A percentile compares a stretch with the other conserved stretches of the same genome.
Conservation (phyloP, 2,888 invertebrate genomes). For the Metopia argyrocephala region DNA sequence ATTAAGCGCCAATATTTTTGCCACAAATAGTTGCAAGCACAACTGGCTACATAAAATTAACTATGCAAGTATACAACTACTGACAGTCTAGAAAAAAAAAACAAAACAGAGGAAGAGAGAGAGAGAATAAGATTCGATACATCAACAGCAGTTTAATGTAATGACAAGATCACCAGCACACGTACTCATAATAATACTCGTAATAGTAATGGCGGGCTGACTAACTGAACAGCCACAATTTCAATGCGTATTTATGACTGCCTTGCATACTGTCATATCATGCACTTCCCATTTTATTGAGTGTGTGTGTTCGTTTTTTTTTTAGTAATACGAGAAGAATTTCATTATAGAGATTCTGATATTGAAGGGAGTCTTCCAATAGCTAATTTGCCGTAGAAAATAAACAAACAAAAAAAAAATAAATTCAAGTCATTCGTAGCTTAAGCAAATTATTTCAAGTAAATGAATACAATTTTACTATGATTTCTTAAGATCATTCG, state of each 20-base stretch:
- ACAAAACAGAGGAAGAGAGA: too few species aligned
- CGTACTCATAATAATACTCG: conserved; percentile 27
- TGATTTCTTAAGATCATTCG: conserved; percentile 50
- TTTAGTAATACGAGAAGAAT: conserved; percentile 23
- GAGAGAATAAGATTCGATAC: conserved; percentile 42
- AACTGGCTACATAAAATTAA: conserved; percentile 8
- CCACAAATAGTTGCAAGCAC: conserved; percentile 34
- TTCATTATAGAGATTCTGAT: conserved; percentile 42
- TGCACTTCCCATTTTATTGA: not conserved
- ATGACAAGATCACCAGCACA: conserved; percentile 57
- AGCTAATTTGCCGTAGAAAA: conserved; percentile 34
- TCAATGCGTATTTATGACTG: conserved; percentile 16
- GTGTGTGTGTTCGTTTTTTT: conserved; percentile 33
- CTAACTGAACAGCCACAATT: not conserved
- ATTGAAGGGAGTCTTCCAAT: conserved; percentile 39
- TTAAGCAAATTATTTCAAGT: conserved; percentile 49
- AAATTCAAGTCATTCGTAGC: conserved; percentile 50
- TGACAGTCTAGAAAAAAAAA: not conserved
- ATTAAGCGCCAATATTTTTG: conserved; percentile 60
- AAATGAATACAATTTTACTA: conserved; percentile 54
- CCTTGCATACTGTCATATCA: conserved; percentile 13
- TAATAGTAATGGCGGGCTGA: not conserved
- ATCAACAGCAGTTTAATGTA: conserved; percentile 56
- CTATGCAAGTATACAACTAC: not conserved
- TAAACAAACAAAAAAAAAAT: not conserved